Percentiles rank a stretch among this genome's conserved stretches.
These are phyloP conservation scores for Bombycilla garrulus DNA, from an alignment of 2,113 vertebrate species.

Conservation along the genomic window DNA sequence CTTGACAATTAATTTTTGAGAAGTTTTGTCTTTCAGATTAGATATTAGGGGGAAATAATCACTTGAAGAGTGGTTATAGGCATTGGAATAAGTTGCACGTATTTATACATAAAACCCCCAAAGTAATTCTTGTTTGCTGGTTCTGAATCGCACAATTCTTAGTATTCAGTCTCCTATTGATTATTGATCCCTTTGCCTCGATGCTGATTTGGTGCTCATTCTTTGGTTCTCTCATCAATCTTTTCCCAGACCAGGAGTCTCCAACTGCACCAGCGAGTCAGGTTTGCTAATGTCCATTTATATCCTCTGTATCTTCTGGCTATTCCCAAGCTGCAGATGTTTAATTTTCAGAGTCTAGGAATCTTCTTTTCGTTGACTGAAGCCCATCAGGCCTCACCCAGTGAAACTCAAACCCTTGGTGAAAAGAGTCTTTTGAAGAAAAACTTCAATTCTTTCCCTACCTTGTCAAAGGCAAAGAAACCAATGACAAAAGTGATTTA, in stretches of 20 bases:
- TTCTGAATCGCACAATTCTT: neutral
- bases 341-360: neutral
- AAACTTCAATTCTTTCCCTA: neutral
- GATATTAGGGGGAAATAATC: fast-evolving
- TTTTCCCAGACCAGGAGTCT: neutral
- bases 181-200: fast-evolving
- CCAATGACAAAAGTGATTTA: neutral
- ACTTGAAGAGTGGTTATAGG: neutral
- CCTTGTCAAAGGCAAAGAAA: neutral
- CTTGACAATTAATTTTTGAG: neutral
- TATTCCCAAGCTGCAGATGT: neutral
- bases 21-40: neutral
- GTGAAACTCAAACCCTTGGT: neutral
- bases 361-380: neutral
- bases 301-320: neutral
- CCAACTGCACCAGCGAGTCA: fast-evolving
- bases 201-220: neutral
- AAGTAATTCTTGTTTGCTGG: neutral
- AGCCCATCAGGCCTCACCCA: neutral
- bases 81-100: neutral
- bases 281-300: neutral
- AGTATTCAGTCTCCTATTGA: neutral
- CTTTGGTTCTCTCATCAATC: neutral
- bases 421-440: neutral
- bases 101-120: neutral